These are phyloP conservation scores for Aphelenchoides fujianensis DNA, from an alignment of 1,140 invertebrate species.

Conservation along the genomic window DNA sequence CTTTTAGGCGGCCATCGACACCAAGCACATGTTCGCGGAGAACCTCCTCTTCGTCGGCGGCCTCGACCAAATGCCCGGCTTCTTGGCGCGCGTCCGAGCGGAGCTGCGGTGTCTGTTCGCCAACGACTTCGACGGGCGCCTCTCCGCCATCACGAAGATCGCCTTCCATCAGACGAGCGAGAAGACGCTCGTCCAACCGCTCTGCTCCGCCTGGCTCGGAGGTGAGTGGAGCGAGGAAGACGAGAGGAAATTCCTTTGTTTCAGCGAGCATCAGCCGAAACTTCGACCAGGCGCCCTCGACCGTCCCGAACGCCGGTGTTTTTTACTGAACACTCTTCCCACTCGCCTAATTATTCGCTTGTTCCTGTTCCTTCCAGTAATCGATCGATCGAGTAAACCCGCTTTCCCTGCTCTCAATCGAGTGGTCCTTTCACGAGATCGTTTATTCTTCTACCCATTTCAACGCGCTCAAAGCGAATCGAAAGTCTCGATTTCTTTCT, in stretches of 20 bases:
- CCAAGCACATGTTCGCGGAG: neutral
- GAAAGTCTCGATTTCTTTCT: constrained; percentile 8
- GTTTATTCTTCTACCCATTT: too few relatives aligned
- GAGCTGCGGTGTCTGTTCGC: constrained; percentile 3
- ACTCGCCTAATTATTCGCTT: too few relatives aligned
- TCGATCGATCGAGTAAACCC: too few relatives aligned
- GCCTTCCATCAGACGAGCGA: neutral
- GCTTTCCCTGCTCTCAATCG: too few relatives aligned
- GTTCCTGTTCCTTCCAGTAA: too few relatives aligned
- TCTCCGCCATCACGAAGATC: neutral
- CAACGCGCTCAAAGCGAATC: constrained; percentile 3
- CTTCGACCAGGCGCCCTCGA: neutral
- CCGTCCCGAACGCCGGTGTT: neutral
- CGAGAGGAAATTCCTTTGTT: too few relatives aligned
- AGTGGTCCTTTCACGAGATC: too few relatives aligned
- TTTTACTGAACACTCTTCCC: too few relatives aligned
- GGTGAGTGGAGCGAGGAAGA: too few relatives aligned
- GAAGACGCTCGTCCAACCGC: neutral
- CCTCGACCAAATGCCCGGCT: neutral
- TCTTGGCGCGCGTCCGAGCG: neutral
- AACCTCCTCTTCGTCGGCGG: constrained; percentile 20
- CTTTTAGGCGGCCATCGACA: neutral
- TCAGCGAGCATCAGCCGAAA: neutral
- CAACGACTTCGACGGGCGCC: neutral
- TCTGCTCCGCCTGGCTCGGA: constrained; percentile 15